Conservation (phyloP, 2,797 vertebrate species). For the Propithecus perrieri region DNA sequence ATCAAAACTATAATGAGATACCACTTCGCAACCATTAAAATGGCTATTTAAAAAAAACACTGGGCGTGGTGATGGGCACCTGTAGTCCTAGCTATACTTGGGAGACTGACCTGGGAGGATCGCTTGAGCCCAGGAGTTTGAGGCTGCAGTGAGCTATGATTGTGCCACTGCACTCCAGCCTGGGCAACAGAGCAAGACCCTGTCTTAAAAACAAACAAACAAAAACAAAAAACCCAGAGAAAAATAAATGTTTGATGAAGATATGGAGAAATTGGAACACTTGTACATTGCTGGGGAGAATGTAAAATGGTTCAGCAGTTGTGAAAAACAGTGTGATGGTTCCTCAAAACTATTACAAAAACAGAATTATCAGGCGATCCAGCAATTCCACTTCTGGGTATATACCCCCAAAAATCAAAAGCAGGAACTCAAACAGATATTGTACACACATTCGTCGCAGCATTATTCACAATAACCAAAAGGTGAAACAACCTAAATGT, state of each 20-base stretch:
- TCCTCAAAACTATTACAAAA: not conserved
- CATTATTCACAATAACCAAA: not conserved
- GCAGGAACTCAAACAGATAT: not conserved
- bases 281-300: not conserved
- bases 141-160: too few relatives aligned
- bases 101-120: too few relatives aligned
- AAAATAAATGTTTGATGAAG: not conserved
- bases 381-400: not conserved
- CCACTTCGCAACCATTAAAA: not conserved
- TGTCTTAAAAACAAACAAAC: too few relatives aligned
- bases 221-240: too few relatives aligned
- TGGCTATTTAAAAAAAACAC: not conserved
- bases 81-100: too few relatives aligned
- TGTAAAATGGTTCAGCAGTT: not conserved
- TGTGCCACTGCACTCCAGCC: too few relatives aligned
- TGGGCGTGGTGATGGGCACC: too few relatives aligned
- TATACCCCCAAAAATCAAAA: not conserved
- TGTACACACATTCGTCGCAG: fast-evolving
- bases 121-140: too few relatives aligned
- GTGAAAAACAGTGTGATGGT: not conserved
- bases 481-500: not conserved
- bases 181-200: too few relatives aligned
- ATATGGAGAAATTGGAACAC: not conserved
- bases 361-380: not conserved
- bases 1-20: not conserved